These are phyloP conservation scores for Gallinago nigripennis DNA, from an alignment of 2,797 vertebrate genomes.

Conservation along the genomic window DNA sequence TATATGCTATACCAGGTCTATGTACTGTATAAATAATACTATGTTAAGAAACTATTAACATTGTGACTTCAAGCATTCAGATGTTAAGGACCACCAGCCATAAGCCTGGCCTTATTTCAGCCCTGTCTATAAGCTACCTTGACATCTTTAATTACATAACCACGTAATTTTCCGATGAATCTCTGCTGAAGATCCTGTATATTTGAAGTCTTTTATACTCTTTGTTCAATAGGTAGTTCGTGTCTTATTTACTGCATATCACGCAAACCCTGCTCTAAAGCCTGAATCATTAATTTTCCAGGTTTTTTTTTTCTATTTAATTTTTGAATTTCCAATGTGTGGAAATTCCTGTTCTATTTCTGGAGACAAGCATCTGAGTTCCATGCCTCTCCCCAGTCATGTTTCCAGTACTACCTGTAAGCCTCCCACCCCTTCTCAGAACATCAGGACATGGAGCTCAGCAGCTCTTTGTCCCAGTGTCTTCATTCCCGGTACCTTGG, in stretches of 20 bases:
- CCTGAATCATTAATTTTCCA: neutral
- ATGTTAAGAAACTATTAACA: neutral
- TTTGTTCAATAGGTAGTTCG: neutral
- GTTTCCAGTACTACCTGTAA: neutral
- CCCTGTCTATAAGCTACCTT: neutral
- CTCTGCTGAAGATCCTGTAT: neutral
- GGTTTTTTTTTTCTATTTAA: neutral
- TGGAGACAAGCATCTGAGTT: neutral
- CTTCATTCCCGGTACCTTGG: neutral
- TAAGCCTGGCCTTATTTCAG: neutral
- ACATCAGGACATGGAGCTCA: neutral
- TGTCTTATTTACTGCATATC: neutral
- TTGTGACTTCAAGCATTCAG: neutral
- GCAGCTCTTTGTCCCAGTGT: neutral
- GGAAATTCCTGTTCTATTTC: neutral
- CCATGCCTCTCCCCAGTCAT: neutral
- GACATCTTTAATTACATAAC: neutral
- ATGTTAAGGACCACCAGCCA: neutral
- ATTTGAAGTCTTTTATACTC: neutral
- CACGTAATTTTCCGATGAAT: neutral
- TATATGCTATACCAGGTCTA: neutral
- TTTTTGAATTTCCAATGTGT: neutral
- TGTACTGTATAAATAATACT: neutral
- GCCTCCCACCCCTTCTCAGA: neutral
- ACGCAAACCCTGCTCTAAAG: neutral